These are phyloP conservation scores for Diorhabda sublineata DNA, from an alignment of 1,140 invertebrate species.

Conservation along the genomic window DNA sequence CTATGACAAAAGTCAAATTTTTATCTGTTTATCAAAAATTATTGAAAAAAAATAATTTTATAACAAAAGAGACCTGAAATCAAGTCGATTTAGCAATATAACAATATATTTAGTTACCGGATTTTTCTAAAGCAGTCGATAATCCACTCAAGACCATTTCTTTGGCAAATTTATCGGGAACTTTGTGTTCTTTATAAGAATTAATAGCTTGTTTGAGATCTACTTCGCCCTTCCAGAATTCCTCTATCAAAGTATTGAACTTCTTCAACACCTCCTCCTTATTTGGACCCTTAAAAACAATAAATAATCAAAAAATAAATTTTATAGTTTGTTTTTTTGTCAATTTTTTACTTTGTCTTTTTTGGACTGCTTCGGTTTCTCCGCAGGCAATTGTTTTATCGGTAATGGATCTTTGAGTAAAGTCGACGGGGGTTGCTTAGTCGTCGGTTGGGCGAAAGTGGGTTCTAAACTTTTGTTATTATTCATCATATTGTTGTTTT, in stretches of 20 bases:
- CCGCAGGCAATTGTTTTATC: constrained; percentile 52
- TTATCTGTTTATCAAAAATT: too few species aligned
- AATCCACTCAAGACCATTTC: constrained; percentile 62
- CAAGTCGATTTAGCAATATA: too few species aligned
- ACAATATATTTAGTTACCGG: constrained; percentile 47
- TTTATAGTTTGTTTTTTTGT: background rate
- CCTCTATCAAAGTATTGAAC: constrained; percentile 62
- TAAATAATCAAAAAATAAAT: background rate
- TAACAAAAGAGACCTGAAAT: too few species aligned
- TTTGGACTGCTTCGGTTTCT: constrained; percentile 62
- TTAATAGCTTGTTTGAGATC: constrained; percentile 57
- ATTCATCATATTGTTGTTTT: constrained; percentile 48
- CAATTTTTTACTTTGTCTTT: constrained; percentile 58
- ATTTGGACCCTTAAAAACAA: constrained; percentile 57
- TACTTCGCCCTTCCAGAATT: constrained; percentile 50
- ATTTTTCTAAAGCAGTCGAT: constrained; percentile 62
- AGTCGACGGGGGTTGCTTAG: constrained; percentile 50
- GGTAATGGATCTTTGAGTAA: constrained; percentile 55
- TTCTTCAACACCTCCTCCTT: constrained; percentile 76
- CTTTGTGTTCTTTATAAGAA: constrained; percentile 69
- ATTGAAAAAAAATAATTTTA: too few species aligned
- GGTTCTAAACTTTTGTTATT: constrained; percentile 36
- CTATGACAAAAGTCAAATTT: too few species aligned
- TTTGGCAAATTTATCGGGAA: constrained; percentile 70
- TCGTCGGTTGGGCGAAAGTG: constrained; percentile 48